Conservation (phyloP, 2,888 invertebrate species). For the Strigamia transsilvanica region DNA sequence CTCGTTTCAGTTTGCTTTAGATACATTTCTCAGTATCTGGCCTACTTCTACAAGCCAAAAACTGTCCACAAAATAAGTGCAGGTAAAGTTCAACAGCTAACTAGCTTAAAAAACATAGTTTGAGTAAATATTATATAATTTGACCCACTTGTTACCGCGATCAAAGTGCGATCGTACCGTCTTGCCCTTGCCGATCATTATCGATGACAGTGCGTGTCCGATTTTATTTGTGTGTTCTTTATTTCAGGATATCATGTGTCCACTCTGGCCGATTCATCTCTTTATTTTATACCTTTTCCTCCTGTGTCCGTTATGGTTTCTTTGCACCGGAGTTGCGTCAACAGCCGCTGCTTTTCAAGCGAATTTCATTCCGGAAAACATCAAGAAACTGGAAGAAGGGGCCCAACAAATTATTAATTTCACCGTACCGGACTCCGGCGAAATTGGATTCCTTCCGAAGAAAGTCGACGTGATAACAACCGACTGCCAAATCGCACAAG, state of each 20-base stretch:
- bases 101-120: neutral
- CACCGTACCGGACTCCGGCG: neutral
- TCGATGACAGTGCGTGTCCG: too few species aligned
- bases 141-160: neutral
- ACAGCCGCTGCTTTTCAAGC: constrained; percentile 59
- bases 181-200: too few species aligned
- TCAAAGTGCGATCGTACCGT: neutral
- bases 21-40: neutral
- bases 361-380: constrained; percentile 63
- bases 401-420: neutral
- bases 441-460: constrained; percentile 19
- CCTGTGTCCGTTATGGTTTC: constrained; percentile 68
- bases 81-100: constrained; percentile 6
- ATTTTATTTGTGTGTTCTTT: neutral
- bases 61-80: constrained; percentile 10
- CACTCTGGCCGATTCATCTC: constrained; percentile 71
- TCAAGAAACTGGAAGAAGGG: constrained; percentile 38
- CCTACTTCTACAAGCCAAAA: neutral
- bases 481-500: constrained; percentile 54
- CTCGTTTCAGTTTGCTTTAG: constrained; percentile 1
- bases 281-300: constrained; percentile 69
- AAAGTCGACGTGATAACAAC: constrained; percentile 37
- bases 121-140: neutral
- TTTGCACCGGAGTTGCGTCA: constrained; percentile 59
- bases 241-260: constrained; percentile 65